Evolutionary conservation across 1,140 invertebrate genomes (phyloP).

Genomic region (Acromyrmex echinatior): DNA sequence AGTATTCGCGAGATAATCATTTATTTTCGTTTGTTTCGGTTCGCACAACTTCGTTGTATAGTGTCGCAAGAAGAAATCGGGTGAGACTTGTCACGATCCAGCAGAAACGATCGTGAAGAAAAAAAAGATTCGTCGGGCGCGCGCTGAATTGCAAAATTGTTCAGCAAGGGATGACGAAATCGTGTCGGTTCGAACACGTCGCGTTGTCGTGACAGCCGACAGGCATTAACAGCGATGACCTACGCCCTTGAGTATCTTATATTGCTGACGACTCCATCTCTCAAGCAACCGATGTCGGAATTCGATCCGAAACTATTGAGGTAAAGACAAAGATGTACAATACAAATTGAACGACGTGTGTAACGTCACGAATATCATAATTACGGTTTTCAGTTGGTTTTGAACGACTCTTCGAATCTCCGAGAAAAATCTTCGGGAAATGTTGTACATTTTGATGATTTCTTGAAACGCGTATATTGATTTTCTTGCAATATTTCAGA

Average conservation of each 20-base stretch:
- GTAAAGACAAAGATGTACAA: neutral
- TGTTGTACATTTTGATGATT: too few relatives aligned
- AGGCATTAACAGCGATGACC: constrained; percentile 67
- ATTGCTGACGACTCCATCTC: constrained; percentile 54
- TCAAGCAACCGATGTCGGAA: constrained; percentile 26
- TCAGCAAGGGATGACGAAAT: constrained; percentile 67
- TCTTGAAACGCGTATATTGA: too few relatives aligned
- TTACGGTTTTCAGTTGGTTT: too few relatives aligned
- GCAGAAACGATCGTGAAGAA: constrained; percentile 52
- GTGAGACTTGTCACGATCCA: constrained; percentile 72
- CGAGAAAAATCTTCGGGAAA: too few relatives aligned
- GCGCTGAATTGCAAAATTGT: constrained; percentile 67
- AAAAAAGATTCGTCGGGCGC: constrained; percentile 44
- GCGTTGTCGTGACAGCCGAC: constrained; percentile 62
- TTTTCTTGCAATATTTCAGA: too few relatives aligned
- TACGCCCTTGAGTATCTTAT: constrained; percentile 54
- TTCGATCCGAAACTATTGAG: constrained; percentile 22
- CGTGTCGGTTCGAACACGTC: constrained; percentile 60
- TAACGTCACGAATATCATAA: too few relatives aligned
- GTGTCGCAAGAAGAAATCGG: constrained; percentile 66
- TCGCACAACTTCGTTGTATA: neutral
- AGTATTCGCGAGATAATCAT: constrained; percentile 9
- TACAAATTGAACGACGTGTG: neutral
- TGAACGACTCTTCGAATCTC: too few relatives aligned
- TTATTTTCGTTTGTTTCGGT: constrained; percentile 55